phyloP scores from a whole-genome alignment of 1,140 invertebrate genomes.

The Zaprionus capensis region DNA sequence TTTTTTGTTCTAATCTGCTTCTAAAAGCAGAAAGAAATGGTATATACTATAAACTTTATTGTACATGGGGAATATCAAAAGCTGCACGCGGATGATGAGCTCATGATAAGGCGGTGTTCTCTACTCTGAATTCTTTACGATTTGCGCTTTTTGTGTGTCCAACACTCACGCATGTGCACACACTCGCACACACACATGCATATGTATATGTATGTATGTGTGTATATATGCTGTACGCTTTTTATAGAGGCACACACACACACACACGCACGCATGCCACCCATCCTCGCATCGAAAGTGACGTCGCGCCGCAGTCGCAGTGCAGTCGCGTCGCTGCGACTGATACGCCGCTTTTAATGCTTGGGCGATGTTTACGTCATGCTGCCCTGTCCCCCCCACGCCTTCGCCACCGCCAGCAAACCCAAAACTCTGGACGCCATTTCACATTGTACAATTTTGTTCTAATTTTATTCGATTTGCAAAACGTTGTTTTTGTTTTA shows the following conservation, averaged over 20 bases:
- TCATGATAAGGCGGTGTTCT: constrained; percentile 44
- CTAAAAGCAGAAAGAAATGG: not conserved
- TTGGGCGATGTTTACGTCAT: constrained; percentile 64
- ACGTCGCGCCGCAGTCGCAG: constrained; percentile 24
- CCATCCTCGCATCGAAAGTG: constrained; percentile 22
- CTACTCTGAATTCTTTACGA: constrained; percentile 27
- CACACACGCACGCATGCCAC: constrained; percentile 12
- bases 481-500: not conserved
- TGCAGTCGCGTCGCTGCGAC: constrained; percentile 26
- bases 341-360: constrained; percentile 20
- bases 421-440: constrained; percentile 21
- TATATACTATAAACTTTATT: not conserved
- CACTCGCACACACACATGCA: not conserved
- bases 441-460: constrained; percentile 37
- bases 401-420: not conserved
- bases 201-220: not conserved
- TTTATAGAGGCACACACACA: not conserved
- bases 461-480: constrained; percentile 47
- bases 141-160: constrained; percentile 23
- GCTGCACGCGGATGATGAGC: constrained; percentile 39
- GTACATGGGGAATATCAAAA: constrained; percentile 10
- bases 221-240: not conserved
- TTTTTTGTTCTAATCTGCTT: constrained; percentile 34
- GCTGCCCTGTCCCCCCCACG: constrained; percentile 4
- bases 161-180: constrained; percentile 12